Evolutionary conservation across 1,140 invertebrate genomes (phyloP).

Genomic region (Drosophila quadrilineata): DNA sequence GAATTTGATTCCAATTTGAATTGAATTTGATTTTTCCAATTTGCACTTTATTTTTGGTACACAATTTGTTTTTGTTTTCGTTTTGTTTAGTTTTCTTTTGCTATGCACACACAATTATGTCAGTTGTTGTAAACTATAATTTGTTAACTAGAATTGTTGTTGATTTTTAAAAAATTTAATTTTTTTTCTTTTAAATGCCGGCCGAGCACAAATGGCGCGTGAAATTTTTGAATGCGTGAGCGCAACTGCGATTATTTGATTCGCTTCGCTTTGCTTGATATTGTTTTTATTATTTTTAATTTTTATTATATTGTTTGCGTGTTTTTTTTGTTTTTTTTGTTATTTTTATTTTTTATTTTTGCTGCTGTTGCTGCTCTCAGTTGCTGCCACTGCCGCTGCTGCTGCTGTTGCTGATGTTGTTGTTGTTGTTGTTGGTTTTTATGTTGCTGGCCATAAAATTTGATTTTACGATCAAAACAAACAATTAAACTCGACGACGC

Average conservation of each 20-base stretch:
- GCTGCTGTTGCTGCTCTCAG: slow-evolving; percentile 67
- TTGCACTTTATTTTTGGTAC: neutral
- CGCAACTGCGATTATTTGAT: slow-evolving; percentile 27
- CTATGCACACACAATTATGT: neutral
- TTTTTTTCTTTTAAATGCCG: slow-evolving; percentile 32
- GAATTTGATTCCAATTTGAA: neutral
- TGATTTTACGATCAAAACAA: slow-evolving; percentile 81
- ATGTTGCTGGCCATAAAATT: slow-evolving; percentile 81
- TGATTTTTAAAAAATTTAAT: slow-evolving; percentile 18
- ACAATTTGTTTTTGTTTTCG: neutral
- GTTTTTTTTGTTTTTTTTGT: slow-evolving; percentile 30
- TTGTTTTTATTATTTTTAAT: slow-evolving; percentile 40
- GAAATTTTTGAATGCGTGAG: slow-evolving; percentile 46
- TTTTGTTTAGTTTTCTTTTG: neutral
- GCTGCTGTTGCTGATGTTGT: slow-evolving; percentile 35
- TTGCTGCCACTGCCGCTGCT: slow-evolving; percentile 37
- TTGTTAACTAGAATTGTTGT: slow-evolving; percentile 27
- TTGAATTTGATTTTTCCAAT: slow-evolving; percentile 1
- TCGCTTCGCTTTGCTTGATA: slow-evolving; percentile 37
- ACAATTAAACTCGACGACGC: slow-evolving; percentile 75
- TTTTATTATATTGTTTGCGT: too few relatives aligned
- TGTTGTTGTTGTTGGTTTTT: slow-evolving; percentile 59
- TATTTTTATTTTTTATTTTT: slow-evolving; percentile 67
- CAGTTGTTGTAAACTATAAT: neutral
- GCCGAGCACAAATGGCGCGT: slow-evolving; percentile 60